These are phyloP conservation scores for Xiphydria camelus DNA, from an alignment of 2,888 invertebrate species.

Conservation along the genomic window DNA sequence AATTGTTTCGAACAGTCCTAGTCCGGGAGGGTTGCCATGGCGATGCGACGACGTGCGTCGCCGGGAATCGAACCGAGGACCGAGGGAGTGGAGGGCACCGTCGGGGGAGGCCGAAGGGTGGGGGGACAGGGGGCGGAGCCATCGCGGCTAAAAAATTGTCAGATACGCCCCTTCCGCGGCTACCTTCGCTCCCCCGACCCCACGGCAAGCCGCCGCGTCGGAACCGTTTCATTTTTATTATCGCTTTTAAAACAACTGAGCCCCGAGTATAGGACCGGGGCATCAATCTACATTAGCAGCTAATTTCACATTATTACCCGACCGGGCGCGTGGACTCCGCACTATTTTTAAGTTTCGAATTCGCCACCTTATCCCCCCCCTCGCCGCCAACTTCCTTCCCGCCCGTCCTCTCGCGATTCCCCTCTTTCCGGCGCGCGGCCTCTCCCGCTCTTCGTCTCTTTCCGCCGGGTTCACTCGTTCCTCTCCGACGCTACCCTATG, in stretches of 20 bases:
- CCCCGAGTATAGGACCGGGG: conserved; percentile 27
- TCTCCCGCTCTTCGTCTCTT: background rate
- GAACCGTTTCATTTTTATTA: conserved; percentile 55
- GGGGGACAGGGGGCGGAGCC: background rate
- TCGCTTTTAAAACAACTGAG: conserved; percentile 41
- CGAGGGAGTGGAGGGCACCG: background rate
- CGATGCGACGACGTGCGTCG: conserved; percentile 35
- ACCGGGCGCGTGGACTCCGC: conserved; percentile 9
- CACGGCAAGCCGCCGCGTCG: conserved; percentile 22
- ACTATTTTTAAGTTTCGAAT: conserved; percentile 45
- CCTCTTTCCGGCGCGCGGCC: background rate
- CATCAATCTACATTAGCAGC: conserved; percentile 54
- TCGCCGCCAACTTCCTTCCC: conserved; percentile 8
- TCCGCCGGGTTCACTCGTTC: conserved; percentile 4
- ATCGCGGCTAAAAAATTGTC: background rate
- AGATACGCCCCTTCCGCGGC: conserved; percentile 11
- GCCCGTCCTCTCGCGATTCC: no score
- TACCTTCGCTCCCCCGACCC: conserved; percentile 5
- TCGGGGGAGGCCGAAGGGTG: background rate
- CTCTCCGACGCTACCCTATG: conserved; percentile 5
- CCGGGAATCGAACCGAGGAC: background rate
- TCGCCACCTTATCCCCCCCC: conserved; percentile 20
- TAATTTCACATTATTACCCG: conserved; percentile 52
- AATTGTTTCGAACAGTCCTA: conserved; percentile 58
- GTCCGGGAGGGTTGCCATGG: conserved; percentile 49